Conservation (phyloP, 2,797 vertebrate species). For the Poeciliopsis turneri region DNA sequence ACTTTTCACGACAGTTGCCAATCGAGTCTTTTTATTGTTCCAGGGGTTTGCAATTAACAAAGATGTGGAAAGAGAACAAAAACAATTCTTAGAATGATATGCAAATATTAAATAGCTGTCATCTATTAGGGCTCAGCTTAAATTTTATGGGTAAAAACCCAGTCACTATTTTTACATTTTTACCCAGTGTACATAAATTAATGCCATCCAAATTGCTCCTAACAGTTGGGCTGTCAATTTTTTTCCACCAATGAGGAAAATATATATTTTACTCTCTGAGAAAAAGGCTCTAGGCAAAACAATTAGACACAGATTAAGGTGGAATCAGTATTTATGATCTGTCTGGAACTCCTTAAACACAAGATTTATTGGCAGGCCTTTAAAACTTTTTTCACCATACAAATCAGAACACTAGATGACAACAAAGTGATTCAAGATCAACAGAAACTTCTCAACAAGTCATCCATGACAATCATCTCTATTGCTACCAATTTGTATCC, state of each 20-base stretch:
- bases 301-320: not conserved
- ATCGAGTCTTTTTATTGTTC: not conserved
- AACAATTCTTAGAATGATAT: not conserved
- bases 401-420: not conserved
- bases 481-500: not conserved
- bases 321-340: not conserved
- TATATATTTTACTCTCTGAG: not conserved
- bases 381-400: too few species aligned
- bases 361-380: not conserved
- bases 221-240: not conserved
- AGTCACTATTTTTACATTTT: not conserved
- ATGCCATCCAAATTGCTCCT: not conserved
- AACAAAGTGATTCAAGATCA: not conserved
- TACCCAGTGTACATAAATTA: not conserved
- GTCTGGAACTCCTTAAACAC: not conserved
- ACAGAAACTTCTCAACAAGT: constrained; percentile 16
- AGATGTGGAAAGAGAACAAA: not conserved
- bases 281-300: not conserved
- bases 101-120: not conserved
- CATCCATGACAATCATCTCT: constrained; percentile 14
- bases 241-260: not conserved
- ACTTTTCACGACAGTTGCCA: not conserved
- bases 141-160: not conserved
- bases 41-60: not conserved
- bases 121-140: not conserved